A percentile compares a stretch with the other conserved stretches of the same genome.
These are phyloP conservation scores for Helostoma temminkii DNA, from an alignment of 2,797 vertebrate species.

Conservation along the genomic window DNA sequence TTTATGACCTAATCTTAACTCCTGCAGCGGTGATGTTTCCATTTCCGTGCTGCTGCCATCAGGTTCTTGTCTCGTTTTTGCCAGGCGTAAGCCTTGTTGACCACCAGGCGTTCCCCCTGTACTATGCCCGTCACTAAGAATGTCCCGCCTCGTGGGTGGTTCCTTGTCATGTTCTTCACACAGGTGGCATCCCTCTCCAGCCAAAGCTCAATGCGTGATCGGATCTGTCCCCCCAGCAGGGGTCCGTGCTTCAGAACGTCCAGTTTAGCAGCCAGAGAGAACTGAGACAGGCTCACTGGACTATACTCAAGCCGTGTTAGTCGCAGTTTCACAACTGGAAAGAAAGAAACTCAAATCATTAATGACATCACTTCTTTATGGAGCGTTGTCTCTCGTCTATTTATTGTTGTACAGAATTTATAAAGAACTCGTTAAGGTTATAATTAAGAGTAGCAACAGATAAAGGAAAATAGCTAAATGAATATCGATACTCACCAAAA, in stretches of 20 bases:
- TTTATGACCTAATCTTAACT: constrained; percentile 54
- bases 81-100: constrained; percentile 88
- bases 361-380: constrained; percentile 1
- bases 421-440: not conserved
- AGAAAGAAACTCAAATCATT: constrained; percentile 22
- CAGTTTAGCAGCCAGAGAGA: constrained; percentile 84
- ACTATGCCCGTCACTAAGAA: constrained; percentile 86
- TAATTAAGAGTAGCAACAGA: not conserved
- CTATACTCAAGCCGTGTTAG: constrained; percentile 83
- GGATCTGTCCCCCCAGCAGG: constrained; percentile 82
- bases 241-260: constrained; percentile 89
- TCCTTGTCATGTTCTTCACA: constrained; percentile 86
- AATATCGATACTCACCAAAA: constrained; percentile 83
- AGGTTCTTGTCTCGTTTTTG: constrained; percentile 86
- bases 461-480: not conserved
- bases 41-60: constrained; percentile 83
- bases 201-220: constrained; percentile 83
- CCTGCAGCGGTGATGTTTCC: constrained; percentile 87
- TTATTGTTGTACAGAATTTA: constrained; percentile 4
- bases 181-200: constrained; percentile 89
- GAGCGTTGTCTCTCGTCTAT: constrained; percentile 1
- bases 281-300: constrained; percentile 80
- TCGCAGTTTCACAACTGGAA: constrained; percentile 87
- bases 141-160: constrained; percentile 80
- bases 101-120: constrained; percentile 83